Base-by-base conservation (phyloP, 2,113 vertebrate genomes). In the Xenopus laevis region DNA sequence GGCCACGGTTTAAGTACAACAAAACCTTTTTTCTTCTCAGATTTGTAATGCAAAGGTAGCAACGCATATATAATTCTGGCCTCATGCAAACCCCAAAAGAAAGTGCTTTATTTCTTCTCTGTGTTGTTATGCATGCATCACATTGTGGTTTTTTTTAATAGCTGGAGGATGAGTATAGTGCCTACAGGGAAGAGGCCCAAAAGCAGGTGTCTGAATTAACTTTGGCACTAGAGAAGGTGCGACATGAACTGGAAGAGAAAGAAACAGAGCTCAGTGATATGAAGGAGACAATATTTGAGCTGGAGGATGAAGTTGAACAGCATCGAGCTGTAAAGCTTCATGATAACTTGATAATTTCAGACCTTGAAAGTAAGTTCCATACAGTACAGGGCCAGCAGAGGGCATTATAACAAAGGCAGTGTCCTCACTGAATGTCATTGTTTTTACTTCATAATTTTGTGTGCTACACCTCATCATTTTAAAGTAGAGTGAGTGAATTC, bases 281-380 rank as follows among this genome's bases (percentile, higher is more conserved):
- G 96, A 98, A 98, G 80, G 96, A 98, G 82, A 97, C 94, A 4
- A 97, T 98, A 83, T 98, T 97, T 76, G 96, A 98, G 82, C 79
- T 98, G 82, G 96, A 98, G 82, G 96, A 98, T 23, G 96, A 98
- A 84, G 96, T 98, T 17, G 96, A 98, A 59, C 96, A 98, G 81
- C 96, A 98, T 66, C 89, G 96, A 60, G 96, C 96, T 10, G 92
- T 98, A 23, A 98, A 98, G 64, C 95, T 98, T 33, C 96, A 98
- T 0, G 96, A 98, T 87, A 97, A 98, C 84, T 95, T 98, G 79
- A 93, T 98, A 67, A 95, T 98, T 80, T 95, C 95, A 0, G 96
- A 98, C 79, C 80, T 98, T 1, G 94, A 97, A 84, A 98, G 96
- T 98, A 81, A 94, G 96, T 88, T 4, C n/a, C 23, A 12, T 0